Percentiles rank a stretch among this genome's conserved stretches.
phyloP scores from a whole-genome alignment of 2,113 vertebrate genomes.

The Malurus alboscapulatus region DNA sequence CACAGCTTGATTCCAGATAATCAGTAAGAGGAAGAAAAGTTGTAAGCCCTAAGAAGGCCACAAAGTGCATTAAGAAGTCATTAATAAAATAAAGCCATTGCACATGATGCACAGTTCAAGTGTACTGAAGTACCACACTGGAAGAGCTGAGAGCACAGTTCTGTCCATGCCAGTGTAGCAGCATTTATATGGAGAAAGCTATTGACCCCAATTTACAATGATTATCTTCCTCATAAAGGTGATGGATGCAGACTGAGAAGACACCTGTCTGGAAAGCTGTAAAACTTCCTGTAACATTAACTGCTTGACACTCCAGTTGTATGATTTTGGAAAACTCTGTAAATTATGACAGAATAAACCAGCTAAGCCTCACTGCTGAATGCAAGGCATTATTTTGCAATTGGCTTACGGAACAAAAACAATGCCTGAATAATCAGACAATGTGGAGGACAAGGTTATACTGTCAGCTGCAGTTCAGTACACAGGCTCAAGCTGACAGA shows the following conservation, averaged over 20 bases:
- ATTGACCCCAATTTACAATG: background rate
- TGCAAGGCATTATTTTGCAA: background rate
- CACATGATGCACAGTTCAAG: constrained; percentile 62
- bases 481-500: background rate
- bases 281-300: background rate
- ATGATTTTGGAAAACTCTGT: background rate
- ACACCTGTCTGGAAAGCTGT: constrained; percentile 11
- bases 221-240: background rate
- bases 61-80: constrained; percentile 84
- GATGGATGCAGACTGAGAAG: background rate
- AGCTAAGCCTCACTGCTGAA: constrained; percentile 12
- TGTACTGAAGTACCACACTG: constrained; percentile 36
- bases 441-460: background rate
- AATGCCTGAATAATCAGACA: background rate
- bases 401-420: background rate
- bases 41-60: constrained; percentile 78
- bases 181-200: constrained; percentile 42
- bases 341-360: background rate
- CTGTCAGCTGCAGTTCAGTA: background rate
- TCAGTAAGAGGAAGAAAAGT: constrained; percentile 54
- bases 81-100: constrained; percentile 77
- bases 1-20: constrained; percentile 14
- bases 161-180: constrained; percentile 44
- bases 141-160: constrained; percentile 13
- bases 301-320: background rate